Evolutionary conservation across 2,888 invertebrate genomes (phyloP).

Genomic region (Lasius platythorax): DNA sequence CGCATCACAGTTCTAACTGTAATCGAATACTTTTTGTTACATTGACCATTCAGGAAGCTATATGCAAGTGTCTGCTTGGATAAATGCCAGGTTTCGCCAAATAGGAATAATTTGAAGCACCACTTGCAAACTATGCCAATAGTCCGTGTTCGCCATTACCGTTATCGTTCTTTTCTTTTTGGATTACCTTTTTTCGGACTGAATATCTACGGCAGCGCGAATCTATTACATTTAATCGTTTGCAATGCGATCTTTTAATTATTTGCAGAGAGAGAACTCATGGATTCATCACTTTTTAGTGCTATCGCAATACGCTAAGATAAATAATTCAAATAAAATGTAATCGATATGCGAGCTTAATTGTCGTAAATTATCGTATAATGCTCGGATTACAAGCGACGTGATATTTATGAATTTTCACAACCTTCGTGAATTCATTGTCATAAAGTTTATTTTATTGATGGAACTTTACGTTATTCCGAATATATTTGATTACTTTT

Average conservation of each 20-base stretch:
- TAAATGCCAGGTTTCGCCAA: slow-evolving; percentile 63
- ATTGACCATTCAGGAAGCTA: slow-evolving; percentile 29
- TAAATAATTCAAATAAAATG: slow-evolving; percentile 38
- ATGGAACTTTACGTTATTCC: background rate
- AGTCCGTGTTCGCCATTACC: slow-evolving; percentile 73
- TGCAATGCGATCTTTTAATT: background rate
- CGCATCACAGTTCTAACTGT: slow-evolving; percentile 4
- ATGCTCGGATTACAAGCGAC: slow-evolving; percentile 33
- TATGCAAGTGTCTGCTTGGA: slow-evolving; percentile 54
- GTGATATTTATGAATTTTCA: slow-evolving; percentile 42
- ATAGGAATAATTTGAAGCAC: slow-evolving; percentile 72
- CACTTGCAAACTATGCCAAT: slow-evolving; percentile 75
- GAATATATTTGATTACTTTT: background rate
- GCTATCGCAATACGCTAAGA: background rate
- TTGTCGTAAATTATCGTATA: slow-evolving; percentile 38
- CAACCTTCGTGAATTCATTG: slow-evolving; percentile 35
- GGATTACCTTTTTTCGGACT: slow-evolving; percentile 52
- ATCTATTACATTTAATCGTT: slow-evolving; percentile 59
- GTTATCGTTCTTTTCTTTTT: slow-evolving; percentile 70
- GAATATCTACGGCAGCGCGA: slow-evolving; percentile 47
- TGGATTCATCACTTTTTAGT: slow-evolving; percentile 4
- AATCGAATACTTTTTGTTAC: slow-evolving; percentile 32
- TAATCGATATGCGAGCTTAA: slow-evolving; percentile 33
- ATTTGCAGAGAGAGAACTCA: background rate
- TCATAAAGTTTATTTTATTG: background rate